Evolutionary conservation across 2,888 invertebrate species (phyloP), one percentile per base, ranked within the genome.

Genomic region (Nomada fabriciana): DNA sequence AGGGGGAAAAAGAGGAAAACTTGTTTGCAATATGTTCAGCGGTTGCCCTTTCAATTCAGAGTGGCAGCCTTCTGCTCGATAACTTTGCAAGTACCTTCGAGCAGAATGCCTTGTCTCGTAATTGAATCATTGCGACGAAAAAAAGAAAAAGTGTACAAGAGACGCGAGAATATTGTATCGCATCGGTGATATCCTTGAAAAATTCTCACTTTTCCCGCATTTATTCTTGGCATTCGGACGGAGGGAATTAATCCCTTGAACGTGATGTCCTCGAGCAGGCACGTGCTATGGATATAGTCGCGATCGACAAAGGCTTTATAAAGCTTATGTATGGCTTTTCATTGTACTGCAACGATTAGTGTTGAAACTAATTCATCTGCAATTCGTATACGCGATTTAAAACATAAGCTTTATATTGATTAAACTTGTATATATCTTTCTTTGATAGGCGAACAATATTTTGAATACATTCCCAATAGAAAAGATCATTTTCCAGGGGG

Each of bases 91-190:
- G 59, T 72, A 59, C 47, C 50, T 70, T 55, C 43, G 20, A 68
- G 60, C 73, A 11, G 43, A 79, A 86, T 70, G n/a, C 72, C 36
- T 76, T 50, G 57, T 68, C 63, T 50, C 42, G 36, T 80, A 82
- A 86, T 86, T 82, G 78, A 84, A 82, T 84, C 69, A 57, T 78
- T 60, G 55, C 29, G 23, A 71, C 59, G 60, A 53, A 7, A 18
- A n/a, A 11, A 50, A 59, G 18, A 13, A 65, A 55, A 25, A 59
- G 20, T n/a, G 10, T n/a, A 42, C 15, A 20, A n/a, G 18, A 20
- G 3, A 0, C 29, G 25, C 13, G 29, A 52, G 7, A 67, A 13
- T 25, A 53, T 7, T 57, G 18, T 4, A 15, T 23, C 42, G 20
- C 15, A 36, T 4, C 9, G 61, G 7, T 29, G 20, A 29, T 73